A percentile compares a stretch with the other conserved stretches of the same genome.
Conservation (phyloP, 2,797 vertebrate genomes). For the Mormyrops boulengeri region DNA sequence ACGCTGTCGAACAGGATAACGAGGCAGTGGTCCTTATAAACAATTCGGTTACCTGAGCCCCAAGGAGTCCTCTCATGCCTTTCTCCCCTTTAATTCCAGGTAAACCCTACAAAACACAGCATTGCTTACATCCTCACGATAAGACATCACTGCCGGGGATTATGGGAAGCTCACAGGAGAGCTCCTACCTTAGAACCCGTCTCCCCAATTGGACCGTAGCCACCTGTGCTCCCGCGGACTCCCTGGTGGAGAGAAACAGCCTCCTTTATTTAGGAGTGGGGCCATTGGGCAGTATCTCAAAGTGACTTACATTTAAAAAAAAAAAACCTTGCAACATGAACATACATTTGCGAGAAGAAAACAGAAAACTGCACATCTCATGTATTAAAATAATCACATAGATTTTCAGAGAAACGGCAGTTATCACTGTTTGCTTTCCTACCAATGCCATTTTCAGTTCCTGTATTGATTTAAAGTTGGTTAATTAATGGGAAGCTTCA, state of each 20-base stretch:
- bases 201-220: constrained; percentile 56
- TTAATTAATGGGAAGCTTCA: neutral
- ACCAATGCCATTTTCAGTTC: neutral
- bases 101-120: constrained; percentile 50
- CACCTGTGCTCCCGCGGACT: constrained; percentile 50
- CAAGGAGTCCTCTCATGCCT: constrained; percentile 55
- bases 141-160: neutral
- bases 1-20: constrained; percentile 20
- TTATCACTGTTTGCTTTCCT: neutral
- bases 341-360: neutral
- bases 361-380: neutral
- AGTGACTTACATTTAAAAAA: neutral
- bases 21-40: neutral
- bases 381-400: neutral
- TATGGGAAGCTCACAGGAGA: neutral
- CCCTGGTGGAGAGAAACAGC: constrained; percentile 39
- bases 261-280: neutral
- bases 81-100: constrained; percentile 62
- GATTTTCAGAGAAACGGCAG: neutral
- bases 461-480: neutral
- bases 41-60: constrained; percentile 52
- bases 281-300: neutral
- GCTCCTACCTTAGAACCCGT: constrained; percentile 53
- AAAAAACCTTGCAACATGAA: neutral
- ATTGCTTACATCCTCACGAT: neutral